Conservation (phyloP, 2,888 invertebrate species). For the Athalia rosae region DNA sequence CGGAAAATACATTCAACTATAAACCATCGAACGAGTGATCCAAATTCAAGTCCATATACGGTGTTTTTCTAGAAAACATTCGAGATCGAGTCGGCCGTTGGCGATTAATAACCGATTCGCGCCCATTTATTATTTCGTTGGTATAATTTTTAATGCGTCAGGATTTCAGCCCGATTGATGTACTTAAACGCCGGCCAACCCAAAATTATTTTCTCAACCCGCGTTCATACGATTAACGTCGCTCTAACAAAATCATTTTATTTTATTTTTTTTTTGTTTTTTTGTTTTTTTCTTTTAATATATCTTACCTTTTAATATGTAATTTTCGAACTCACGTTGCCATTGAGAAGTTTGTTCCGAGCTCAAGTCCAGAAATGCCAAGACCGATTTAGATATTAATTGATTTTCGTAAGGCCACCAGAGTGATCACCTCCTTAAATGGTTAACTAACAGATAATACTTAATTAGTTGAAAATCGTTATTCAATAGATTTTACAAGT, state of each 20-base stretch:
- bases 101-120: too few relatives aligned
- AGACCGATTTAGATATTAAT: constrained; percentile 68
- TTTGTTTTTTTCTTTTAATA: neutral
- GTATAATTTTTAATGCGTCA: too few relatives aligned
- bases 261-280: neutral
- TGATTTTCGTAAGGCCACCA: constrained; percentile 72
- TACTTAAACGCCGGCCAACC: too few relatives aligned
- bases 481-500: constrained; percentile 47
- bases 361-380: constrained; percentile 60
- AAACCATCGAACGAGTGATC: constrained; percentile 1
- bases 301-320: constrained; percentile 3
- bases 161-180: too few relatives aligned
- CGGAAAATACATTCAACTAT: neutral
- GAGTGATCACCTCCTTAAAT: constrained; percentile 69
- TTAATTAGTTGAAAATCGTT: constrained; percentile 55
- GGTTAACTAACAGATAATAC: constrained; percentile 66
- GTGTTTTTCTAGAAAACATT: neutral
- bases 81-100: too few relatives aligned
- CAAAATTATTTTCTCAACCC: too few relatives aligned
- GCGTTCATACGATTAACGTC: too few relatives aligned
- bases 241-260: too few relatives aligned
- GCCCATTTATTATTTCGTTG: too few relatives aligned
- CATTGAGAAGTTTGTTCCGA: constrained; percentile 19
- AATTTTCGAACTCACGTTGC: neutral
- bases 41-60: constrained; percentile 21